Conservation (phyloP, 2,797 vertebrate species). For the Jordanella pulchra region DNA sequence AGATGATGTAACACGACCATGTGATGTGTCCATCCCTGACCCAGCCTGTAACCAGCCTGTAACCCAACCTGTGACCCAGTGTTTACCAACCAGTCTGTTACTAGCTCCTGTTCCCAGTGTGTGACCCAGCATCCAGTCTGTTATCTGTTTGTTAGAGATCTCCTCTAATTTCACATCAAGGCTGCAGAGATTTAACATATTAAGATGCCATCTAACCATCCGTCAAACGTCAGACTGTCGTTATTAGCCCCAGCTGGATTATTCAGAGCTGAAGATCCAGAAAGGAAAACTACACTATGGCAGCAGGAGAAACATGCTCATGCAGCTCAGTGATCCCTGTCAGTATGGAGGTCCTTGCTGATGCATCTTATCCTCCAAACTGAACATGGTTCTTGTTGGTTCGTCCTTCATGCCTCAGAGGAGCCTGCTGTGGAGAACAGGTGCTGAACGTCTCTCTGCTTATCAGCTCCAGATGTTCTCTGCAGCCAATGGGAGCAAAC, state of each 20-base stretch:
- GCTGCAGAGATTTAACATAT: neutral
- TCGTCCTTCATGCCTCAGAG: conserved; percentile 78
- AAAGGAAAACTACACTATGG: conserved; percentile 30
- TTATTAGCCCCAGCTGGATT: conserved; percentile 21
- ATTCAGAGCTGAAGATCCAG: conserved; percentile 11
- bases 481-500: conserved; percentile 56
- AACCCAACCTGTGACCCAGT: no score
- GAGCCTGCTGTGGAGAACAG: conserved; percentile 69
- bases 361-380: conserved; percentile 55
- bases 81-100: no score
- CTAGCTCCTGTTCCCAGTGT: no score
- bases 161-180: conserved; percentile 4
- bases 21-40: no score
- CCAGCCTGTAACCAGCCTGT: no score
- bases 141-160: no score
- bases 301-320: conserved; percentile 42
- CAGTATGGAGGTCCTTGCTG: conserved; percentile 48
- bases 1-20: no score
- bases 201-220: conserved; percentile 7
- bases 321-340: conserved; percentile 52
- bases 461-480: conserved; percentile 75
- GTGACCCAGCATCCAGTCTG: no score
- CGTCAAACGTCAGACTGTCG: conserved; percentile 13
- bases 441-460: conserved; percentile 61
- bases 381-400: conserved; percentile 44